Conservation (phyloP, 2,797 vertebrate species). For the Acanthurus leucopareius region DNA sequence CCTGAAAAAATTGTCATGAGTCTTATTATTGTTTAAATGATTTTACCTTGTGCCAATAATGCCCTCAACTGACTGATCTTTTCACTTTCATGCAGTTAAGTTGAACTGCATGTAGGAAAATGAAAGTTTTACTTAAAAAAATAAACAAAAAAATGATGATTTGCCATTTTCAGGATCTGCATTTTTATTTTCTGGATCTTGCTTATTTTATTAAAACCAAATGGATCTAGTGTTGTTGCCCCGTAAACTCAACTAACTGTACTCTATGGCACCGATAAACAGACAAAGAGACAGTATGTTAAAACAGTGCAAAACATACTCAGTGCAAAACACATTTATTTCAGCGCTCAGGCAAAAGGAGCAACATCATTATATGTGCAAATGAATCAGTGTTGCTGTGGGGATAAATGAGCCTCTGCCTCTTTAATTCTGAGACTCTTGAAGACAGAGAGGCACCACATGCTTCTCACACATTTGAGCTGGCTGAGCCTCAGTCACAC, state of each 20-base stretch:
- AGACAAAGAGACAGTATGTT: slow-evolving; percentile 8
- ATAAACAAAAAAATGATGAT: not conserved
- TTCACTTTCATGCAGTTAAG: not conserved
- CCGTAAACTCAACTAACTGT: too few relatives aligned
- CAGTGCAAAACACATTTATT: not conserved
- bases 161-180: not conserved
- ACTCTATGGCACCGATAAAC: not conserved
- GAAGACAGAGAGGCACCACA: slow-evolving; percentile 1
- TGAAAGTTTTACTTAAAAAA: not conserved
- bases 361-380: slow-evolving; percentile 21
- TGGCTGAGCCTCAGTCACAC: slow-evolving; percentile 16
- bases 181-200: not conserved
- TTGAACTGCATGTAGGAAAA: not conserved
- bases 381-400: slow-evolving; percentile 27
- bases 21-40: not conserved
- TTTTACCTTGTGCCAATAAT: not conserved
- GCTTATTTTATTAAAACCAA: not conserved
- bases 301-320: not conserved
- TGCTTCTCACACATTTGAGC: slow-evolving; percentile 9
- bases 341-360: not conserved
- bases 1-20: not conserved
- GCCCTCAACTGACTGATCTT: not conserved
- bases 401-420: slow-evolving; percentile 9
- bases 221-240: not conserved
- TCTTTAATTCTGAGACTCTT: slow-evolving; percentile 10